Evolutionary conservation across 2,888 invertebrate genomes (phyloP).

Genomic region (Timema cristinae): DNA sequence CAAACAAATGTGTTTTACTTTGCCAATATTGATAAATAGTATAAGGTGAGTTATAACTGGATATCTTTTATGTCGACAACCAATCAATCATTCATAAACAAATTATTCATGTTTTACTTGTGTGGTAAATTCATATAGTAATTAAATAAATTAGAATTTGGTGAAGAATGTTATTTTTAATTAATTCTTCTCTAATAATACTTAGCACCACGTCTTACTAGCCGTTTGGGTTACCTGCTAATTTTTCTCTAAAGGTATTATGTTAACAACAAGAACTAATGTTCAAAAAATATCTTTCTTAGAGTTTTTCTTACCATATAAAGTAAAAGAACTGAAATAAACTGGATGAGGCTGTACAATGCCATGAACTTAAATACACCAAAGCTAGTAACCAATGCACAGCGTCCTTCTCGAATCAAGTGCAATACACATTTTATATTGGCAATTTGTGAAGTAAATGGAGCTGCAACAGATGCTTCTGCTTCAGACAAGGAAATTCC

Average conservation of each 20-base stretch:
- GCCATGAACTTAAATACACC: slow-evolving; percentile 91
- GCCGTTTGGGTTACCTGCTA: too few species aligned
- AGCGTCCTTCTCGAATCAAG: slow-evolving; percentile 78
- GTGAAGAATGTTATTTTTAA: slow-evolving; percentile 14
- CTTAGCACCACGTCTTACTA: too few species aligned
- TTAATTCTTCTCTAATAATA: not conserved
- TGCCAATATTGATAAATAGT: too few species aligned
- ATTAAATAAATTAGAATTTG: too few species aligned
- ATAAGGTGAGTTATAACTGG: too few species aligned
- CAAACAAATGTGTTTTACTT: too few species aligned
- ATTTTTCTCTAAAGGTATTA: too few species aligned
- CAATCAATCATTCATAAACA: too few species aligned
- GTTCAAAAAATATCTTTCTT: not conserved
- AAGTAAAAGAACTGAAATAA: slow-evolving; percentile 73
- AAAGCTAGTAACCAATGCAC: slow-evolving; percentile 84
- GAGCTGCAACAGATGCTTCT: slow-evolving; percentile 84
- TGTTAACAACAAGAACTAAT: too few species aligned
- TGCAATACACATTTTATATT: slow-evolving; percentile 79
- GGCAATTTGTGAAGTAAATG: slow-evolving; percentile 78
- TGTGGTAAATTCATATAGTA: too few species aligned
- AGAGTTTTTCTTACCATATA: slow-evolving; percentile 57
- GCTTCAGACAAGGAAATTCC: slow-evolving; percentile 86
- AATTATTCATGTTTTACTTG: too few species aligned
- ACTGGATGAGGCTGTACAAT: slow-evolving; percentile 85
- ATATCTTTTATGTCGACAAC: too few species aligned